These are phyloP conservation scores for Saccostrea glomerata DNA, from an alignment of 1,140 invertebrate species.

Conservation along the genomic window DNA sequence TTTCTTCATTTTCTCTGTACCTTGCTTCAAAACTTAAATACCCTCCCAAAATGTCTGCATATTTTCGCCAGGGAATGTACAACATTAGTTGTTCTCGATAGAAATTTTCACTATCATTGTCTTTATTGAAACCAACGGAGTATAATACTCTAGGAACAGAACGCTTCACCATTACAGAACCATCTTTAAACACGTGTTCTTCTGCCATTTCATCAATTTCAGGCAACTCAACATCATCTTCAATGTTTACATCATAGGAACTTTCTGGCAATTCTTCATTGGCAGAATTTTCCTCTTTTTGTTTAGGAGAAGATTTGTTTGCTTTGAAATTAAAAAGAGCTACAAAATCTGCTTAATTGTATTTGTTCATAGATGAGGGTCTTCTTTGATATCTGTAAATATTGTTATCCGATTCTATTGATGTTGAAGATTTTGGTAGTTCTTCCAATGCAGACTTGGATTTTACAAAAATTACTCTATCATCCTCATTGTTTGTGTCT, in stretches of 20 bases:
- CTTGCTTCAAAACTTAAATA: conserved; percentile 10
- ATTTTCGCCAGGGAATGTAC: conserved; percentile 41
- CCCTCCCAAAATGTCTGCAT: conserved; percentile 6
- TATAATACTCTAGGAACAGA: conserved; percentile 10
- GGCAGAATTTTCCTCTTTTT: not conserved
- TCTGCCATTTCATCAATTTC: not conserved
- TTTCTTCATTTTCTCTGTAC: not conserved
- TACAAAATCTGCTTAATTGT: conserved; percentile 39
- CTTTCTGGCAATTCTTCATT: conserved; percentile 35
- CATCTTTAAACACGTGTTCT: conserved; percentile 15
- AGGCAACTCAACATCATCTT: conserved; percentile 25
- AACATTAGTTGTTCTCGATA: conserved; percentile 52
- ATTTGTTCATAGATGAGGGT: not conserved
- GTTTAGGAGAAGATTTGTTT: conserved; percentile 10
- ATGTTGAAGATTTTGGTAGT: conserved; percentile 26
- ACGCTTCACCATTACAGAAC: not conserved
- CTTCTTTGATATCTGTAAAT: conserved; percentile 30
- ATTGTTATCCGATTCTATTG: conserved; percentile 32
- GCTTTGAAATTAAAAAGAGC: conserved; percentile 34
- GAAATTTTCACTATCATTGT: conserved; percentile 43
- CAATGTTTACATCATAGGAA: conserved; percentile 10
- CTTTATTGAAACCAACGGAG: not conserved
- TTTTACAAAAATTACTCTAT: conserved; percentile 31
- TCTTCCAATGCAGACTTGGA: conserved; percentile 1
- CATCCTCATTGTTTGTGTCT: conserved; percentile 36